Conservation (phyloP, 1,140 invertebrate species). For the Drosophila rufa region DNA sequence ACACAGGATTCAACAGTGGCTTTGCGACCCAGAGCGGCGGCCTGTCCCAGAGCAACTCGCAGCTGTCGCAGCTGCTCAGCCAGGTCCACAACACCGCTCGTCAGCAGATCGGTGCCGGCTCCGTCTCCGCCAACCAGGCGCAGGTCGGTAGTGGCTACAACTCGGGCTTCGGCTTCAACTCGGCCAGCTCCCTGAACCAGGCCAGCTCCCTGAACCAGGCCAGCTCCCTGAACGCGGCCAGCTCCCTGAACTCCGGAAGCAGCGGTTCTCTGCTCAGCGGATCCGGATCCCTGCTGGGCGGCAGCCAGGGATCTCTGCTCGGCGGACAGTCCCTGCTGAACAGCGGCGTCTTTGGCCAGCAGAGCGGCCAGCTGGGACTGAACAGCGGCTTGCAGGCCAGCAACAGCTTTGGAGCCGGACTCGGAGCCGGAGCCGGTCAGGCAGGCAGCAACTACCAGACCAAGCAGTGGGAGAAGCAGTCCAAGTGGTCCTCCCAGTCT, state of each 20-base stretch:
- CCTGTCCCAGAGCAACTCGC: constrained; percentile 30
- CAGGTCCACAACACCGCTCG: constrained; percentile 61
- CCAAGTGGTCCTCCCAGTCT: constrained; percentile 84
- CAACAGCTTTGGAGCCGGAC: constrained; percentile 47
- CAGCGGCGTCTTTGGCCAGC: constrained; percentile 41
- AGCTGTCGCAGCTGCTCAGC: constrained; percentile 56
- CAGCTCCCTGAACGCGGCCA: constrained; percentile 35
- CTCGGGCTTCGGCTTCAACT: constrained; percentile 34
- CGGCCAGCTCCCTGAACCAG: constrained; percentile 45
- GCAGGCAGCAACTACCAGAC: constrained; percentile 64
- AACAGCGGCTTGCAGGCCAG: constrained; percentile 24
- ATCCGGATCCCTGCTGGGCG: constrained; percentile 38
- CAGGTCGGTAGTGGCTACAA: constrained; percentile 38
- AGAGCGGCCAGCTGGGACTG: constrained; percentile 45
- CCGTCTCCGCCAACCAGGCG: constrained; percentile 32
- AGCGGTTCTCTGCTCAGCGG: constrained; percentile 44
- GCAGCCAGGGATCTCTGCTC: constrained; percentile 39
- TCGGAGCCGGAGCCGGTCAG: constrained; percentile 45
- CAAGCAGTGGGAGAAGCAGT: constrained; percentile 85
- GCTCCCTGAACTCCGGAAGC: constrained; percentile 42
- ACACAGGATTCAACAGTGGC: constrained; percentile 40
- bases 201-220: constrained; percentile 50
- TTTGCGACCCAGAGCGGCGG: constrained; percentile 36
- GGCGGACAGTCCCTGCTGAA: constrained; percentile 51
- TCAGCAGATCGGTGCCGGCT: constrained; percentile 47